These are phyloP conservation scores for Vimba vimba DNA, from an alignment of 2,113 vertebrate species.

Conservation along the genomic window DNA sequence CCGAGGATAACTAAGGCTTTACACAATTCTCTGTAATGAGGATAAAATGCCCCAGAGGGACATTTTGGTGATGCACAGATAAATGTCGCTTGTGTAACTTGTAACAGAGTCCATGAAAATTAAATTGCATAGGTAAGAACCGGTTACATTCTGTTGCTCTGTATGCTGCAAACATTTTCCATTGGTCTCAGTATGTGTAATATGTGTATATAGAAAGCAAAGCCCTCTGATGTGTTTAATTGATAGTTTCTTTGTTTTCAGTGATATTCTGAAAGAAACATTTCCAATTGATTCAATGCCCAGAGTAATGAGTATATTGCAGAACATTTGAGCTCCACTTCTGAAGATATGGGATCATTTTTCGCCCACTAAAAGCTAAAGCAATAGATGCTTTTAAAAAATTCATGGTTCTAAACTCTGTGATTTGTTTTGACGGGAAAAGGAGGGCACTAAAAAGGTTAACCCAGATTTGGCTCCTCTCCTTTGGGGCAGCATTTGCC, in stretches of 20 bases:
- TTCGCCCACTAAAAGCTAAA: neutral
- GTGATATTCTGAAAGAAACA: slow-evolving; percentile 21
- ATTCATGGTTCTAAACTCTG: neutral
- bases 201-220: slow-evolving; percentile 18
- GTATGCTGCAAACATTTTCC: slow-evolving; percentile 21
- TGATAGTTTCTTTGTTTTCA: slow-evolving; percentile 11
- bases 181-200: slow-evolving; percentile 21
- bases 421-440: slow-evolving; percentile 34
- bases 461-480: slow-evolving; percentile 27
- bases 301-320: neutral
- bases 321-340: slow-evolving; percentile 23
- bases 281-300: neutral
- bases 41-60: slow-evolving; percentile 7
- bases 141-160: neutral
- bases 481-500: slow-evolving; percentile 22
- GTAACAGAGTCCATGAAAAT: neutral
- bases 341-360: neutral
- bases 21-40: neutral
- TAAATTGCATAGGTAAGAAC: neutral
- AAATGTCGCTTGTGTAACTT: neutral
- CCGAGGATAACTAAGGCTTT: slow-evolving; percentile 2
- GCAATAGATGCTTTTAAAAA: slow-evolving; percentile 11
- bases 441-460: neutral
- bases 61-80: slow-evolving; percentile 10
- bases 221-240: slow-evolving; percentile 39